Conservation (phyloP, 2,888 invertebrate species). For the Nudaria mundana region DNA sequence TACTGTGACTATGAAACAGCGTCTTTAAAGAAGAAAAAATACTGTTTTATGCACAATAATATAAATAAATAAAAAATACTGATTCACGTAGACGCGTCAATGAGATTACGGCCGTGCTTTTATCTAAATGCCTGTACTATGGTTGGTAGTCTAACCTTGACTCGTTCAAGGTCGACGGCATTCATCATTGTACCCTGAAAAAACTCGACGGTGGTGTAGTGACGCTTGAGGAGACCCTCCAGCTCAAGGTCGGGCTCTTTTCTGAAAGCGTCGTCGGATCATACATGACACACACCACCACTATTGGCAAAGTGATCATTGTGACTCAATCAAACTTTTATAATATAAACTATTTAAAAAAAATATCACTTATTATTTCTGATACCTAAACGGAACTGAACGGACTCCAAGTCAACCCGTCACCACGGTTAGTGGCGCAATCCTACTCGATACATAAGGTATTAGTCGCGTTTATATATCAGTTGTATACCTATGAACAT, state of each 20-base stretch:
- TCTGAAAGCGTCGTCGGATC: slow-evolving; percentile 86
- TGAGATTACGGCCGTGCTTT: slow-evolving; percentile 79
- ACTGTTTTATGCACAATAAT: slow-evolving; percentile 73
- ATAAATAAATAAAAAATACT: slow-evolving; percentile 68
- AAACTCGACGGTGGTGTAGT: slow-evolving; percentile 99
- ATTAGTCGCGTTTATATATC: too few species aligned
- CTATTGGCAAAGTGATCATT: slow-evolving; percentile 12
- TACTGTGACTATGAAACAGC: slow-evolving; percentile 80
- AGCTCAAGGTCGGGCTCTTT: slow-evolving; percentile 99
- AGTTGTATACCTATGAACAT: too few species aligned
- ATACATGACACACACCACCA: slow-evolving; percentile 58
- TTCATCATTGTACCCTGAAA: slow-evolving; percentile 99
- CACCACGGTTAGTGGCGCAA: too few species aligned
- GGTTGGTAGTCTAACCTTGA: slow-evolving; percentile 93
- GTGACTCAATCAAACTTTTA: too few species aligned
- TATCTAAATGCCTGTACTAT: slow-evolving; percentile 78
- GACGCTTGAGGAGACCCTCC: slow-evolving; percentile 99
- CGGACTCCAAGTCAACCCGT: too few species aligned
- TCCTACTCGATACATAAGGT: too few species aligned
- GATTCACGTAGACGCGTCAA: slow-evolving; percentile 73
- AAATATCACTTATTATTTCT: too few species aligned
- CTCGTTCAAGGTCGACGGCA: slow-evolving; percentile 99
- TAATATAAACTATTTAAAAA: too few species aligned
- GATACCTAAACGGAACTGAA: too few species aligned
- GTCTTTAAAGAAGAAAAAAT: slow-evolving; percentile 71